Percentiles rank a stretch among this genome's conserved stretches.
Conservation (phyloP, 2,113 vertebrate genomes). For the Aythya baeri region DNA sequence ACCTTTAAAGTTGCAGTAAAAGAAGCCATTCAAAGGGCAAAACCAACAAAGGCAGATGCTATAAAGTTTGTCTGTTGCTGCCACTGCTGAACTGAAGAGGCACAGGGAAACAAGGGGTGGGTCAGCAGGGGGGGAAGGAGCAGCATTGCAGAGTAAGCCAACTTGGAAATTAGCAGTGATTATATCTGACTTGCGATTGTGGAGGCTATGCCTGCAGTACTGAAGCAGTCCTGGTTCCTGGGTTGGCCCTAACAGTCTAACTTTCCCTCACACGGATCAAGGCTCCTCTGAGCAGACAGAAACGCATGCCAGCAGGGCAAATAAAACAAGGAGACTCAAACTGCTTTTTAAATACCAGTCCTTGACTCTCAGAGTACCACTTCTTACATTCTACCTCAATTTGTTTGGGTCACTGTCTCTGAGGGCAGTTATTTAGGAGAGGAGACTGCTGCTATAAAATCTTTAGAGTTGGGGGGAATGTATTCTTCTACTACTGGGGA, state of each 20-base stretch:
- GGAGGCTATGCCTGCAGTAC: background rate
- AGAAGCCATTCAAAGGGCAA: background rate
- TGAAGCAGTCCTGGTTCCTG: rapidly evolving
- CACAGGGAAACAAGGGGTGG: background rate
- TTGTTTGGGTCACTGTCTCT: background rate
- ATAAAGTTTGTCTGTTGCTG: background rate
- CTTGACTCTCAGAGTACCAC: background rate
- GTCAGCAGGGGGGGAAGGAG: background rate
- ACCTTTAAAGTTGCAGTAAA: background rate
- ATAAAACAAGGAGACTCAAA: background rate
- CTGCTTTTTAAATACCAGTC: background rate
- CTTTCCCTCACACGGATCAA: background rate
- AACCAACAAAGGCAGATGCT: background rate
- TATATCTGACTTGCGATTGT: background rate
- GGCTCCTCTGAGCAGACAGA: background rate
- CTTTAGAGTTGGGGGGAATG: background rate
- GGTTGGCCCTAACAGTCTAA: background rate
- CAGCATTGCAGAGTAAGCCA: background rate
- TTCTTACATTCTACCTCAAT: background rate
- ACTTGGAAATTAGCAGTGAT: background rate
- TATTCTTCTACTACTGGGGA: background rate
- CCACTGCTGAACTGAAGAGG: background rate
- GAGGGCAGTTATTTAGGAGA: background rate
- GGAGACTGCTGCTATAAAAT: background rate
- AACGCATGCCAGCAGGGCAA: background rate